Evolutionary conservation across 2,113 vertebrate genomes (phyloP).

Genomic region (Micronycteris hirsuta): DNA sequence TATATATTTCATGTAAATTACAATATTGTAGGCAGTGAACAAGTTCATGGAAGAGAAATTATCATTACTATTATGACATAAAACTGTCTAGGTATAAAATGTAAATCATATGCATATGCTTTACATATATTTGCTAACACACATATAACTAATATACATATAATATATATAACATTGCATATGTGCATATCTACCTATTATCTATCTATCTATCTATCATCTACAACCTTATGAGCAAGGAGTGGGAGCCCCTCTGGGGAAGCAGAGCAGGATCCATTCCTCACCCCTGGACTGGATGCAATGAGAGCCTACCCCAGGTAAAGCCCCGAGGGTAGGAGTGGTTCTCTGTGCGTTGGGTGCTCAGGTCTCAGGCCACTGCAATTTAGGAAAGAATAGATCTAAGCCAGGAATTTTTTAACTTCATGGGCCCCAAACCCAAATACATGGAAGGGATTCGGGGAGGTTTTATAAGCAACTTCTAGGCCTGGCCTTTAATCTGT

Average conservation of each 20-base stretch:
- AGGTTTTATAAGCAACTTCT: background rate
- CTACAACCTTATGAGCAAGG: background rate
- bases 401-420: background rate
- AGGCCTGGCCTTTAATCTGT: background rate
- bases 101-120: background rate
- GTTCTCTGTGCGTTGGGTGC: background rate
- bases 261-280: no score
- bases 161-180: background rate
- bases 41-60: background rate
- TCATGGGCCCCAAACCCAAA: background rate
- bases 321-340: background rate
- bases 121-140: background rate
- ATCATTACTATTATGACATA: background rate
- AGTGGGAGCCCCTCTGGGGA: background rate
- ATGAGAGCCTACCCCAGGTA: background rate
- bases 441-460: background rate
- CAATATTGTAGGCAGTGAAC: background rate
- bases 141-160: background rate
- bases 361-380: background rate
- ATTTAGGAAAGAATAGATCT: background rate
- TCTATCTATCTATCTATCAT: background rate
- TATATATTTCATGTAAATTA: background rate
- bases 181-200: background rate
- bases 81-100: background rate
- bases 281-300: background rate